Percentiles rank a stretch among this genome's conserved stretches.
Conservation (phyloP, 2,888 invertebrate species). For the Trissoscelio sp. region DNA sequence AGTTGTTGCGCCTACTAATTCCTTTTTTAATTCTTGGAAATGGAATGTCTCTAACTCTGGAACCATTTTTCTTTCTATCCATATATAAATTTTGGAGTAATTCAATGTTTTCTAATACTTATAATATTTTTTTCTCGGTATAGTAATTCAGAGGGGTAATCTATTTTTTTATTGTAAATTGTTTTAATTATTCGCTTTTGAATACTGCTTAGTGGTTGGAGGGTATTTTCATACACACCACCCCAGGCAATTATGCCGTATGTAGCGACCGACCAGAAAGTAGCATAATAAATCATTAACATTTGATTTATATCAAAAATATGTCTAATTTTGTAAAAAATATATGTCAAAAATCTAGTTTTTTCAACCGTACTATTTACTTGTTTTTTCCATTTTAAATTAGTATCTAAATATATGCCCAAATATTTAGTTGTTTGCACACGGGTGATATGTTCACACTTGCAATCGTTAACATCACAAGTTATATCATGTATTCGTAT, state of each 20-base stretch:
- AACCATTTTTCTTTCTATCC: background rate
- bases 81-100: background rate
- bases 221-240: background rate
- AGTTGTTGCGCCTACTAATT: background rate
- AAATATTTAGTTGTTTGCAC: background rate
- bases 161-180: background rate
- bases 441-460: background rate
- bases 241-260: conserved; percentile 7
- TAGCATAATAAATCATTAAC: conserved; percentile 9
- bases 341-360: conserved; percentile 2
- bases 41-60: background rate
- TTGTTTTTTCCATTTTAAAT: conserved; percentile 9
- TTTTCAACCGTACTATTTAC: background rate
- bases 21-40: conserved; percentile 18
- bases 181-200: conserved; percentile 21
- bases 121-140: conserved; percentile 14
- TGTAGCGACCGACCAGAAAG: conserved; percentile 8
- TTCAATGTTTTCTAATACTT: background rate
- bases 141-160: conserved; percentile 1
- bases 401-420: conserved; percentile 11
- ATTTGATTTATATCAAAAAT: background rate
- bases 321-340: conserved; percentile 10
- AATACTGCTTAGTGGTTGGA: background rate
- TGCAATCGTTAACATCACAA: background rate
- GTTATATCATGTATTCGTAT: background rate